phyloP scores from a whole-genome alignment of 2,113 vertebrate species.

The Eubucco bourcierii region DNA sequence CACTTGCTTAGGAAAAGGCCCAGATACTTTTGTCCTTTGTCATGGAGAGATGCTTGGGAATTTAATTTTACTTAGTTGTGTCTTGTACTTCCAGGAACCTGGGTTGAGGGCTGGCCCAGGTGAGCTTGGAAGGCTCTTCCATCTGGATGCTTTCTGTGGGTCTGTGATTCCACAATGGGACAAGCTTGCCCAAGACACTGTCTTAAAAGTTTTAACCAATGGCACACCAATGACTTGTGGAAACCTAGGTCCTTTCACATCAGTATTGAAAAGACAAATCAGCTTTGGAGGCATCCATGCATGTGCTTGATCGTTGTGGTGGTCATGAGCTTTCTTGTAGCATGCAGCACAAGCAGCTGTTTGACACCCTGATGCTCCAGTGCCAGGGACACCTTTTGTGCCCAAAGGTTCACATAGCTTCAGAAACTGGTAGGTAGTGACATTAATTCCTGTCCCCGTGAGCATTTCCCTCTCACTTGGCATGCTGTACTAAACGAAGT shows the following conservation, averaged over 20 bases:
- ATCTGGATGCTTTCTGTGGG: too few species aligned
- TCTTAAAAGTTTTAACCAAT: neutral
- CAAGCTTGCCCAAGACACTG: neutral
- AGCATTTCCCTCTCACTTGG: neutral
- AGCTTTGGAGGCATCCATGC: neutral
- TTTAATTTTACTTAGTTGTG: neutral
- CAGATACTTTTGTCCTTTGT: neutral
- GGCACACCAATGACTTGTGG: neutral
- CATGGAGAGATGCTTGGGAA: neutral
- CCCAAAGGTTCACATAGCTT: neutral
- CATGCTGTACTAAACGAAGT: neutral
- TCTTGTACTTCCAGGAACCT: neutral
- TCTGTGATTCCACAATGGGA: neutral
- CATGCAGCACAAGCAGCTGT: neutral
- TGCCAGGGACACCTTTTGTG: neutral
- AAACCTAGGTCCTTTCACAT: neutral
- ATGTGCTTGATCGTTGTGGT: neutral
- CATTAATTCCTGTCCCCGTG: neutral
- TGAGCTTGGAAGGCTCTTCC: too few species aligned
- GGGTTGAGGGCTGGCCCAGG: too few species aligned
- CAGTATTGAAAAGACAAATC: neutral
- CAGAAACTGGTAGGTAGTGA: neutral
- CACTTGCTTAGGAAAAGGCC: neutral
- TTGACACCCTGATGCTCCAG: neutral
- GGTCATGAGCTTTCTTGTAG: neutral